Base-by-base conservation (phyloP, 2,113 vertebrate genomes). In the Clarias batrachus region DNA sequence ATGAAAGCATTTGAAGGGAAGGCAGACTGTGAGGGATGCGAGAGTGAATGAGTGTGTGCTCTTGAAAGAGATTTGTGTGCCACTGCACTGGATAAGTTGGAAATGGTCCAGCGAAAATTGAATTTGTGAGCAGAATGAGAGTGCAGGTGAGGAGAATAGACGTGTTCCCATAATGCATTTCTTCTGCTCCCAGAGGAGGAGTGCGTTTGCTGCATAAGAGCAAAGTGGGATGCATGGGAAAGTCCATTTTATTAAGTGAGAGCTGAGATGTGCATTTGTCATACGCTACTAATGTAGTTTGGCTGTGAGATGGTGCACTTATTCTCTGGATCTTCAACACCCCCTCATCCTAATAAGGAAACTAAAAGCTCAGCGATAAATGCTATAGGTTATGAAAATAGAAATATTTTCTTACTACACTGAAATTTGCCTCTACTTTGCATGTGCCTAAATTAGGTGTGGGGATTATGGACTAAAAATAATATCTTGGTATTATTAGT, bases 71-170 rank as follows among this genome's bases (percentile, higher is more conserved):
- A 86, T 83, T 84, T 73, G 78, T 85, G 78, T 85, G 78, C 81
- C 82, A 86, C 82, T 21, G 85, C 70, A 70, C 52, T 89, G 85
- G 74, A 88, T 87, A 87, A 90, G 87, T 87, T 90, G 90, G 90
- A 89, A 87, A 87, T 68, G 78, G 52, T 90, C 90, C 90, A 89
- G 85, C 41, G 80, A 87, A 90, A 90, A 90, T 89, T 88, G 79
- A 88, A 89, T 90, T 90, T 86, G 85, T 81, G 78, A 81, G 85
- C 85, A 74, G 85, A 86, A 88, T 85, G 82, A 85, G 52, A 82
- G 90, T 82, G 88, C 89, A 85, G 88, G 88, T 88, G 66, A 89
- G 86, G 79, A 87, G 85, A 86, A 90, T 83, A 57, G 83, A 68
- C 37, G 19, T 6, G 48, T 25, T 89, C 86, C 87, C 87, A 87